These are phyloP conservation scores for Oopsacas minuta DNA, from an alignment of 37 sponge, comb jelly and placozoan genomes.

Conservation along the genomic window DNA sequence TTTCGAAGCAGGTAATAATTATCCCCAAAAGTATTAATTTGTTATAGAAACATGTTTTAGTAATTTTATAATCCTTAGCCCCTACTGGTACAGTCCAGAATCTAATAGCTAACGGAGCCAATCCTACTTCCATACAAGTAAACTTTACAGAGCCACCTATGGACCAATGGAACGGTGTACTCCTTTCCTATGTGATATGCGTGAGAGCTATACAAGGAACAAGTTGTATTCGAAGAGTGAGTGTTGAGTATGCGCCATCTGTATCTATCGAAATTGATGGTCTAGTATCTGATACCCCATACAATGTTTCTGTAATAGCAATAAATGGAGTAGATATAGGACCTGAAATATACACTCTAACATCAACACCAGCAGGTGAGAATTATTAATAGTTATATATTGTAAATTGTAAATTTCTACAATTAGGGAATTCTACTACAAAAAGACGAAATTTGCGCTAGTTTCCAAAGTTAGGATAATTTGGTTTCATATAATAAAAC, in stretches of 20 bases:
- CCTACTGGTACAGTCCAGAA: not conserved
- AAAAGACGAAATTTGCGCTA: too few relatives aligned
- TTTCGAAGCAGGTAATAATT: not conserved
- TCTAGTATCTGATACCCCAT: not conserved
- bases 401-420: too few relatives aligned
- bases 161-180: not conserved
- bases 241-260: not conserved
- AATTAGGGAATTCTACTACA: too few relatives aligned
- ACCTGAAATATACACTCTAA: not conserved
- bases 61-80: not conserved
- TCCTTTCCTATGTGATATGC: not conserved
- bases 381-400: too few relatives aligned
- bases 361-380: conserved; percentile 1
- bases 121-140: not conserved
- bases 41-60: not conserved
- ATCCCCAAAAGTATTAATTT: too few relatives aligned
- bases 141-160: not conserved
- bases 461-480: too few relatives aligned
- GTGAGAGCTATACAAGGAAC: not conserved
- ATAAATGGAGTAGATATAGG: not conserved
- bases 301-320: not conserved
- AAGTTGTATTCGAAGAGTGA: not conserved
- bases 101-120: not conserved
- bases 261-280: not conserved
- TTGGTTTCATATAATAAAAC: too few relatives aligned